phyloP scores from a whole-genome alignment of 2,113 vertebrate species.

The Lepisosteus osseus region DNA sequence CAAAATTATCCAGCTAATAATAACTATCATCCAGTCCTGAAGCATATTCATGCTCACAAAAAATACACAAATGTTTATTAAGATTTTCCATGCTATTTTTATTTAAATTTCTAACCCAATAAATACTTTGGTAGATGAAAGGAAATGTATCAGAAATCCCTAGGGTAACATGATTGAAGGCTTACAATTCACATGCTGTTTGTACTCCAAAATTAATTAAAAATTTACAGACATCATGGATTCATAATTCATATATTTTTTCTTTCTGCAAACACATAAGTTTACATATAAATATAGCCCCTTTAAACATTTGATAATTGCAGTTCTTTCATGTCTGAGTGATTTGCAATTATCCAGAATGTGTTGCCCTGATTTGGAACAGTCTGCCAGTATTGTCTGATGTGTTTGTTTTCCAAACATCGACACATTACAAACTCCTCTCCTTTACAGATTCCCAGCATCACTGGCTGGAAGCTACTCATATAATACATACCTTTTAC shows the following conservation, averaged over 20 bases:
- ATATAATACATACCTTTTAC: too few species aligned
- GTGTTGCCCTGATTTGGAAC: neutral
- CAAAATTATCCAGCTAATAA: slow-evolving; percentile 24
- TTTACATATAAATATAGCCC: neutral
- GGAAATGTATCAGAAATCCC: slow-evolving; percentile 43
- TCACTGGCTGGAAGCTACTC: too few species aligned
- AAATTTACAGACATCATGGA: slow-evolving; percentile 58
- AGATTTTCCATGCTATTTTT: slow-evolving; percentile 27
- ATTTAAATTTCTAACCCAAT: slow-evolving; percentile 48
- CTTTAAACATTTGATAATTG: neutral
- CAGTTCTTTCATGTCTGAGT: neutral
- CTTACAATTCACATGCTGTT: slow-evolving; percentile 56
- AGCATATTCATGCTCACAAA: too few species aligned
- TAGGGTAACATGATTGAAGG: slow-evolving; percentile 30
- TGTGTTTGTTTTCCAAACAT: neutral
- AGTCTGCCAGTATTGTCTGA: neutral
- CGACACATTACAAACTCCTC: neutral
- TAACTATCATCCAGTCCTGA: too few species aligned
- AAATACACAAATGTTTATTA: too few species aligned
- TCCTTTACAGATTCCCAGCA: neutral
- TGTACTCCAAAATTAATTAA: slow-evolving; percentile 64
- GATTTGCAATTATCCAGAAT: neutral
- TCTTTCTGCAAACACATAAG: slow-evolving; percentile 18
- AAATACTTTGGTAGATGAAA: slow-evolving; percentile 57
- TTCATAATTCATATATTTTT: slow-evolving; percentile 58